A percentile compares a stretch with the other conserved stretches of the same genome.
Evolutionary conservation across 1,140 invertebrate species (phyloP).

Genomic region (Ericerus pela): DNA sequence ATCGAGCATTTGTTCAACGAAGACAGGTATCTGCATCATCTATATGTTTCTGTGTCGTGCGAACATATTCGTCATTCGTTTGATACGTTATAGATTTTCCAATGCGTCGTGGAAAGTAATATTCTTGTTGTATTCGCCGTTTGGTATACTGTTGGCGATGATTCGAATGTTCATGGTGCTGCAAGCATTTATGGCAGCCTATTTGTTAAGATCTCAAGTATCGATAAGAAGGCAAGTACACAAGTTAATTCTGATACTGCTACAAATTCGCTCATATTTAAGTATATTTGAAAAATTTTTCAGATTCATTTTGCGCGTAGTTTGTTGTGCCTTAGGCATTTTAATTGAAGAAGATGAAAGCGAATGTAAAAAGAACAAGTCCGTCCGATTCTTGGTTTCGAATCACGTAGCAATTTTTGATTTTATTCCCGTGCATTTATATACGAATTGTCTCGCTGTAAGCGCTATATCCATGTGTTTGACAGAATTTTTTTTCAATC

Average conservation of each 20-base stretch:
- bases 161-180: conserved; percentile 1
- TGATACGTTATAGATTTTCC: conserved; percentile 1
- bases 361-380: neutral
- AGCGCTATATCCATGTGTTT: conserved; percentile 13
- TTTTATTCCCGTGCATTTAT: conserved; percentile 37
- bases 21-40: neutral
- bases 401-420: conserved; percentile 40
- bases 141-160: neutral
- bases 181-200: neutral
- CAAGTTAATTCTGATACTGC: no score
- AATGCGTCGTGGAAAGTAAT: conserved; percentile 1
- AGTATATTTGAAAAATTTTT: no score
- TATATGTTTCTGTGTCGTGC: neutral
- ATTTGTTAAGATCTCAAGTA: neutral
- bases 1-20: neutral
- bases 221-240: neutral
- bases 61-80: neutral
- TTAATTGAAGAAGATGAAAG: conserved; percentile 1
- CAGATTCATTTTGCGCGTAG: conserved; percentile 1
- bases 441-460: conserved; percentile 34
- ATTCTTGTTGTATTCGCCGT: neutral
- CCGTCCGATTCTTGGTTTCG: conserved; percentile 32
- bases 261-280: no score
- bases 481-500: neutral
- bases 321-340: neutral